Conservation (phyloP, 2,113 vertebrate genomes). For the Anoura caudifer region DNA sequence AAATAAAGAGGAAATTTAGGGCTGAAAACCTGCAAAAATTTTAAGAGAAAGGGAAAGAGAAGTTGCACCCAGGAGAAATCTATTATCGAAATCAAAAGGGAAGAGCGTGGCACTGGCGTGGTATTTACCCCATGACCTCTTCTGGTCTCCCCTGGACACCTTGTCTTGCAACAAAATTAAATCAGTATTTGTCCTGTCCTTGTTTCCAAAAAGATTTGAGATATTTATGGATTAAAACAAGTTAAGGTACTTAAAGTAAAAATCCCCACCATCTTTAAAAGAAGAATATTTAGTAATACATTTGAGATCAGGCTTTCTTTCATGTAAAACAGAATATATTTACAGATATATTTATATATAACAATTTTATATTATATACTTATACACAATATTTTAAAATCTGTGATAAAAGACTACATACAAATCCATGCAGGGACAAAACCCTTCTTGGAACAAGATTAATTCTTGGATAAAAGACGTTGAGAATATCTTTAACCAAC, state of each 20-base stretch:
- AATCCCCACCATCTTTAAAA: background rate
- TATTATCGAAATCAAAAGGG: background rate
- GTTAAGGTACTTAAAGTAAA: background rate
- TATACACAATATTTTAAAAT: background rate
- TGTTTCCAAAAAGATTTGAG: background rate
- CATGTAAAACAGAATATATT: background rate
- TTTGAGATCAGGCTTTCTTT: background rate
- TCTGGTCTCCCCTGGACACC: background rate
- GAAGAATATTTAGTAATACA: background rate
- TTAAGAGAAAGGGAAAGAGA: background rate
- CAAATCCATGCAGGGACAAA: background rate
- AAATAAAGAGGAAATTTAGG: background rate
- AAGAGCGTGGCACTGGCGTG: background rate
- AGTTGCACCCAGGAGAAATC: background rate
- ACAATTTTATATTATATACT: background rate
- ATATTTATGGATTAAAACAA: background rate
- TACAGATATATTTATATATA: background rate
- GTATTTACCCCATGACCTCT: rapidly evolving
- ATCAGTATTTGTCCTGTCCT: background rate
- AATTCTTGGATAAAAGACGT: background rate
- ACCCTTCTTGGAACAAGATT: background rate
- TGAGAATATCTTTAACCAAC: background rate
- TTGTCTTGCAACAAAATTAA: background rate
- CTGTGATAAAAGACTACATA: background rate
- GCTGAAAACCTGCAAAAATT: background rate